phyloP scores from a whole-genome alignment of 2,888 invertebrate species.

The Shargacucullia verbasci region DNA sequence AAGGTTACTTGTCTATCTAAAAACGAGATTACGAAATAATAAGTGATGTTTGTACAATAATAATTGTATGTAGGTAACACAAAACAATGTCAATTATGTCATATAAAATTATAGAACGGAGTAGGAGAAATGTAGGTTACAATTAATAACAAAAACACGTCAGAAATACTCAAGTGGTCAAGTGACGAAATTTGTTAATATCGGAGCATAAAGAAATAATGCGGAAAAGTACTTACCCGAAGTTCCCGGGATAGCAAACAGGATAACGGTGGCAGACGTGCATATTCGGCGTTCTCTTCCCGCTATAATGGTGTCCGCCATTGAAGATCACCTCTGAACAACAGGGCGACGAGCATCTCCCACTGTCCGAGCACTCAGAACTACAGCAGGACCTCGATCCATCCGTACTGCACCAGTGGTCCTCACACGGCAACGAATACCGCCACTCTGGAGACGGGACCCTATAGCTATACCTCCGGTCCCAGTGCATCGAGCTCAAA shows the following conservation, averaged over 20 bases:
- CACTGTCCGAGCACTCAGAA: conserved; percentile 81
- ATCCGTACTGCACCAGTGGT: conserved; percentile 75
- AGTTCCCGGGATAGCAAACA: conserved; percentile 82
- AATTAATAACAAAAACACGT: no score
- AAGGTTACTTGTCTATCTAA: conserved; percentile 13
- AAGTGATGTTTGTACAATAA: no score
- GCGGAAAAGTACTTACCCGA: conserved; percentile 74
- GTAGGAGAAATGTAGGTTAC: no score
- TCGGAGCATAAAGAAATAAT: background rate
- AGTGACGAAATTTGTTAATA: no score
- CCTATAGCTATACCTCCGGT: conserved; percentile 69
- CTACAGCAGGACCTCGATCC: conserved; percentile 74
- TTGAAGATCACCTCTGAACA: conserved; percentile 88
- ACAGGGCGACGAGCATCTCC: conserved; percentile 84
- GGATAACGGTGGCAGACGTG: conserved; percentile 70
- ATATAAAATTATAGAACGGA: no score
- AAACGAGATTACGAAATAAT: background rate
- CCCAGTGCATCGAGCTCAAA: conserved; percentile 72
- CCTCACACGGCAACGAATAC: conserved; percentile 75
- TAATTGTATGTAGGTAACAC: no score
- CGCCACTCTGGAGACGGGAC: conserved; percentile 77
- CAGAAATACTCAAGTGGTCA: no score
- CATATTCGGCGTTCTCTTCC: conserved; percentile 69
- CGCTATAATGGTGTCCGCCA: conserved; percentile 84
- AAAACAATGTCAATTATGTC: no score